Percentiles rank a stretch among this genome's conserved stretches.
Conservation (phyloP, 2,113 vertebrate species). For the Micronycteris hirsuta region DNA sequence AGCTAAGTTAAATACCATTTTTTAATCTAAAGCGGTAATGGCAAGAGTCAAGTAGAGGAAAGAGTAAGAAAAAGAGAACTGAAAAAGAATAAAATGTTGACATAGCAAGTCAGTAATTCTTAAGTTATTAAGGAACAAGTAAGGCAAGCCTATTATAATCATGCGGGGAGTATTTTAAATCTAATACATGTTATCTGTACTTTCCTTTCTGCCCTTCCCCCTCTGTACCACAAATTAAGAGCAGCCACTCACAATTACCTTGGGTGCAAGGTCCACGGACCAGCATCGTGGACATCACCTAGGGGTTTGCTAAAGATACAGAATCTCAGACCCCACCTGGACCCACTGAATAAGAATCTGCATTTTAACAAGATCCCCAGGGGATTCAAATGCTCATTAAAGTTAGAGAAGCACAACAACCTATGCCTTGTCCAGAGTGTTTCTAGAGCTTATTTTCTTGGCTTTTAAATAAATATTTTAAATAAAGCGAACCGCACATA, state of each 20-base stretch:
- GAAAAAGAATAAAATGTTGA: neutral
- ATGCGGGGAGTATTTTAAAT: neutral
- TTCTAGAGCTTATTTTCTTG: neutral
- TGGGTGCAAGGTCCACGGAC: neutral
- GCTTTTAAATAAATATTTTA: neutral
- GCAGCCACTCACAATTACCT: neutral
- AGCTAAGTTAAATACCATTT: neutral
- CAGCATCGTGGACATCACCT: neutral
- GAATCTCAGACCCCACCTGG: neutral
- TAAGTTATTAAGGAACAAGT: neutral
- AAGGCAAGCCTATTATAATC: neutral
- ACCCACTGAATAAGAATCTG: neutral
- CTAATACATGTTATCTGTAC: fast-evolving
- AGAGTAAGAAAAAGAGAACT: neutral
- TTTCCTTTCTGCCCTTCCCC: neutral
- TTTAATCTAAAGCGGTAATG: neutral
- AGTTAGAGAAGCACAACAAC: neutral
- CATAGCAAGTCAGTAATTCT: neutral
- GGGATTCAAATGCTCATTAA: neutral
- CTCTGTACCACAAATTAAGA: neutral
- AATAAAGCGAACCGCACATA: neutral
- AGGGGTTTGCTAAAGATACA: neutral
- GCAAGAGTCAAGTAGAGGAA: neutral
- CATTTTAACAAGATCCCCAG: neutral
- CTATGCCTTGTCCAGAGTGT: neutral